Evolutionary conservation across 2,797 vertebrate genomes (phyloP).

Genomic region (Melanogrammus aeglefinus): DNA sequence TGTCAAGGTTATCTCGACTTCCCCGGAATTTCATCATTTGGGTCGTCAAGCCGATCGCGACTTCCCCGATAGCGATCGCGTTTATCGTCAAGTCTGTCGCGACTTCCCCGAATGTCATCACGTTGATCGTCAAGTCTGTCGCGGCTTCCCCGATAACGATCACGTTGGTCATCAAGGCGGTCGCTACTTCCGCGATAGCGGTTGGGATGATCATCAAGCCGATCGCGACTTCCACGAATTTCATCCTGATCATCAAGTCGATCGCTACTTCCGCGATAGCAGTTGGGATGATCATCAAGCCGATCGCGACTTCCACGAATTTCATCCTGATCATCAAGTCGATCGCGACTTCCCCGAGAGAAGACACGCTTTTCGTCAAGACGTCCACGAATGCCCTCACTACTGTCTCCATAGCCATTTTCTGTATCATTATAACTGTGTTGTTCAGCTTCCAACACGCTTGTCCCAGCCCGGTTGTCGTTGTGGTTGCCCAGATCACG

Average conservation of each 20-base stretch:
- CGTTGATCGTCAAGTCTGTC: slow-evolving; percentile 33
- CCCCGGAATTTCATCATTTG: slow-evolving; percentile 5
- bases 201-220: slow-evolving; percentile 35
- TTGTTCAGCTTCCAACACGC: slow-evolving; percentile 44
- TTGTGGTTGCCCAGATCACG: slow-evolving; percentile 19
- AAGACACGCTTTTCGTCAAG: slow-evolving; percentile 30
- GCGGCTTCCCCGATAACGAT: slow-evolving; percentile 18
- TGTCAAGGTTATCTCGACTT: slow-evolving; percentile 41
- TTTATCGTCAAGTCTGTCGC: slow-evolving; percentile 14
- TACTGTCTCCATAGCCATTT: slow-evolving; percentile 7
- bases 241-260: slow-evolving; percentile 26
- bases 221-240: slow-evolving; percentile 21
- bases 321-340: slow-evolving; percentile 26
- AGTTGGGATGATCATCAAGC: slow-evolving; percentile 35
- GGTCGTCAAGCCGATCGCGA: slow-evolving; percentile 31
- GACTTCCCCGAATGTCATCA: slow-evolving; percentile 25
- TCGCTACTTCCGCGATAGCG: slow-evolving; percentile 20
- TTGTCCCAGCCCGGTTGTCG: neutral
- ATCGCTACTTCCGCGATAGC: slow-evolving; percentile 19
- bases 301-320: slow-evolving; percentile 22
- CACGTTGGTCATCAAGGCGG: slow-evolving; percentile 14
- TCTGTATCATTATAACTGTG: slow-evolving; percentile 31
- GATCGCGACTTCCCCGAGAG: slow-evolving; percentile 35
- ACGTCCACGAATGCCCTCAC: slow-evolving; percentile 26
- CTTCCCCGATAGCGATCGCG: slow-evolving; percentile 23